phyloP scores from a whole-genome alignment of 2,113 vertebrate species.

The Melanotaenia duboulayi region DNA sequence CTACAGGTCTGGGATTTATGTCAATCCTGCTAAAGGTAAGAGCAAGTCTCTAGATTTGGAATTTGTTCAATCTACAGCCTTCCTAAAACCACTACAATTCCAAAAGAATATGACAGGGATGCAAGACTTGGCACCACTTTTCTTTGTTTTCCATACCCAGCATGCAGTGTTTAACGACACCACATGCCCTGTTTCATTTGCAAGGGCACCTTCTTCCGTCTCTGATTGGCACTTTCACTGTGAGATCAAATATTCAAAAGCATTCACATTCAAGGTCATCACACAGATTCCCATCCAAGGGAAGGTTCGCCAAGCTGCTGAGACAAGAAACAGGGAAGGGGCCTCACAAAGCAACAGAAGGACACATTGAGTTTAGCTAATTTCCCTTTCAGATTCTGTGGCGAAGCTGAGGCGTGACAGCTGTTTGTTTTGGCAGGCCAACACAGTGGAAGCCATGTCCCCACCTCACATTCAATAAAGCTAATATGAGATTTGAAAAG shows the following conservation, averaged over 20 bases:
- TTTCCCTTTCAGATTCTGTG: conserved; percentile 75
- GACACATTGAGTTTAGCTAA: conserved; percentile 63
- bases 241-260: conserved; percentile 53
- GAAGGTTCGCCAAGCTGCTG: conserved; percentile 20
- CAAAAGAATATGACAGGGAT: neutral
- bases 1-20: conserved; percentile 98
- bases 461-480: conserved; percentile 42
- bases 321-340: conserved; percentile 21
- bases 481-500: conserved; percentile 46
- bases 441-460: conserved; percentile 47
- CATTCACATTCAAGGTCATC: conserved; percentile 43
- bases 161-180: conserved; percentile 15
- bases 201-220: conserved; percentile 10
- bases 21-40: conserved; percentile 99
- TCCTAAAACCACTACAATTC: too few species aligned
- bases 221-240: conserved; percentile 33
- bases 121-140: neutral
- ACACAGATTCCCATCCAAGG: conserved; percentile 26
- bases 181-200: conserved; percentile 16
- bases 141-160: neutral
- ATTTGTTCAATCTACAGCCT: too few species aligned
- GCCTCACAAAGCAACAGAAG: conserved; percentile 49
- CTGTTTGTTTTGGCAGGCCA: conserved; percentile 74
- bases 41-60: neutral
- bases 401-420: conserved; percentile 66